Conservation (phyloP, 2,113 vertebrate genomes). For the Tenebrosternarchus preto region DNA sequence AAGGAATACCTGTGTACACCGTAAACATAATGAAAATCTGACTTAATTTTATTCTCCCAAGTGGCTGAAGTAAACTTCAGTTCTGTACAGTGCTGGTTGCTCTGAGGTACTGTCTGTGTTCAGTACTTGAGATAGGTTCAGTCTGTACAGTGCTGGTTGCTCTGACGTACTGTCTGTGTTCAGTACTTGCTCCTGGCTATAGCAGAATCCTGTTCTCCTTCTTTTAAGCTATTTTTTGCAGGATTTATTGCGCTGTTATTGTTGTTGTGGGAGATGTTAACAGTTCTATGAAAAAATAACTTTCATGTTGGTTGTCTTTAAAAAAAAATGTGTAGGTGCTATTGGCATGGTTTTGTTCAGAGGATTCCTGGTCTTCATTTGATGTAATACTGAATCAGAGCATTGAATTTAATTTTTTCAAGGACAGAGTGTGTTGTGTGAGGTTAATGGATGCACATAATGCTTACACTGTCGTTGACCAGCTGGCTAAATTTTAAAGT, state of each 20-base stretch:
- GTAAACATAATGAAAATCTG: background rate
- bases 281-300: background rate
- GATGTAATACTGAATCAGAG: constrained; percentile 42
- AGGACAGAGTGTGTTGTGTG: constrained; percentile 62
- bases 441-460: constrained; percentile 64
- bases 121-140: constrained; percentile 41
- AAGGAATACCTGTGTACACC: background rate
- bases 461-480: background rate
- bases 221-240: constrained; percentile 65
- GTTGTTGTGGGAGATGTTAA: constrained; percentile 15
- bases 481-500: constrained; percentile 38
- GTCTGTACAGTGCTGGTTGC: background rate
- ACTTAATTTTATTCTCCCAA: background rate
- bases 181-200: constrained; percentile 63
- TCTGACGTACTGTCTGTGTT: constrained; percentile 50
- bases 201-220: constrained; percentile 66
- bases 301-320: background rate
- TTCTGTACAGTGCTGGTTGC: too few species aligned
- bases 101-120: constrained; percentile 50
- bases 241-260: constrained; percentile 61
- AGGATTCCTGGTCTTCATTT: too few species aligned
- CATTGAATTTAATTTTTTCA: too few species aligned
- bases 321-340: too few species aligned
- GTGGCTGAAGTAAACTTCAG: background rate
- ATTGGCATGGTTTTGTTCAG: background rate